A percentile compares a stretch with the other conserved stretches of the same genome.
Evolutionary conservation across 2,797 vertebrate genomes (phyloP).

Genomic region (Ispidina picta): DNA sequence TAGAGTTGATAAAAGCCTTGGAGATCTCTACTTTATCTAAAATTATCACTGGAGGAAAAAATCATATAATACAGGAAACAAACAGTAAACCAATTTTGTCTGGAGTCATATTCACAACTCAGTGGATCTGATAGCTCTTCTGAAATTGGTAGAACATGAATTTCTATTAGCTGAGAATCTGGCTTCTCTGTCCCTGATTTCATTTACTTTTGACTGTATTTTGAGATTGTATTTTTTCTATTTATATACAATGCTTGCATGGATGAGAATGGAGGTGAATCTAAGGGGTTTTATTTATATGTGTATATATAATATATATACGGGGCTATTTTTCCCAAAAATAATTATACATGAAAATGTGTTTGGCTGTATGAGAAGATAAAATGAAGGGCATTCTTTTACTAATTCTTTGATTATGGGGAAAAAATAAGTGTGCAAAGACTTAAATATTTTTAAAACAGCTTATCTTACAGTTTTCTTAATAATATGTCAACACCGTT

Average conservation of each 20-base stretch:
- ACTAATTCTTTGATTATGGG: background rate
- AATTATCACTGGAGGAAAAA: background rate
- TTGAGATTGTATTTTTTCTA: background rate
- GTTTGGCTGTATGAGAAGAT: background rate
- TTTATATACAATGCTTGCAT: background rate
- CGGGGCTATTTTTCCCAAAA: accelerated
- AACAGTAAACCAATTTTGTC: background rate
- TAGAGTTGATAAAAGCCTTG: background rate
- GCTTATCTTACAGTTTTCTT: background rate
- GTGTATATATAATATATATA: background rate
- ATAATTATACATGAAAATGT: background rate
- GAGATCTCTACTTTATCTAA: background rate
- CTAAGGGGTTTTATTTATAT: background rate
- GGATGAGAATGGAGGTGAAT: background rate
- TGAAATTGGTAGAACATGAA: background rate
- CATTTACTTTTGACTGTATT: background rate
- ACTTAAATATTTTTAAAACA: background rate
- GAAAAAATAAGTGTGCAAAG: background rate
- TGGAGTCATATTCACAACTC: background rate
- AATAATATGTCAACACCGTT: background rate
- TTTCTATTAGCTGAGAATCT: background rate
- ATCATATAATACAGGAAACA: background rate
- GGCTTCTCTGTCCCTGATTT: background rate
- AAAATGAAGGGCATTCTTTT: background rate
- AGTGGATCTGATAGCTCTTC: background rate